A percentile compares a stretch with the other conserved stretches of the same genome.
These are phyloP conservation scores for Aporophyla nigra DNA, from an alignment of 2,888 invertebrate species.

Conservation along the genomic window DNA sequence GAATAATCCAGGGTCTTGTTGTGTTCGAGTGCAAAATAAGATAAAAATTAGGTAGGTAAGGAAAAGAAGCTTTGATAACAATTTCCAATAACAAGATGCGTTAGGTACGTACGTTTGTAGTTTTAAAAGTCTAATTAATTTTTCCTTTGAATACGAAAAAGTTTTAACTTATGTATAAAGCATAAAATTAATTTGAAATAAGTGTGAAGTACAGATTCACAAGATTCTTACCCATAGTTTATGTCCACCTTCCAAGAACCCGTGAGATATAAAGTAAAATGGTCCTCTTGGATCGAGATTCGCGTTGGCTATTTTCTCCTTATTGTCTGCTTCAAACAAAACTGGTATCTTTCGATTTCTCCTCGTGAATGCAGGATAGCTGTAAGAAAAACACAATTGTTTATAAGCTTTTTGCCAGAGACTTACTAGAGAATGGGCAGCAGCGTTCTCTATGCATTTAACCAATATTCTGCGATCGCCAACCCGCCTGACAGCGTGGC, in stretches of 20 bases:
- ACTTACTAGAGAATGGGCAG: too few species aligned
- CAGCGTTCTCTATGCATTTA: too few species aligned
- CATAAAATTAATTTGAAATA: neutral
- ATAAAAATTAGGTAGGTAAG: conserved; percentile 28
- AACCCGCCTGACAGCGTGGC: too few species aligned
- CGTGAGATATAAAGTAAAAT: conserved; percentile 95
- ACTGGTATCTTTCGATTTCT: conserved; percentile 92
- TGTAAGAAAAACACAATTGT: conserved; percentile 71
- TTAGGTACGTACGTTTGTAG: too few species aligned
- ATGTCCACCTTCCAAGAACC: conserved; percentile 96
- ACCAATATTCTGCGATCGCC: too few species aligned
- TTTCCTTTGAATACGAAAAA: neutral
- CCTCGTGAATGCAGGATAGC: conserved; percentile 88
- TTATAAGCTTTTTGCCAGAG: neutral
- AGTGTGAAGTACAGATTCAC: neutral
- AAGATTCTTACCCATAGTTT: conserved; percentile 93
- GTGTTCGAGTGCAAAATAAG: conserved; percentile 19
- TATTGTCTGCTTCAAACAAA: conserved; percentile 92
- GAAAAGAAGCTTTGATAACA: conserved; percentile 16
- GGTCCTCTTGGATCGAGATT: conserved; percentile 92
- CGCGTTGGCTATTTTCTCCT: conserved; percentile 91
- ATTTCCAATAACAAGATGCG: conserved; percentile 21
- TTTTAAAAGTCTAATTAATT: neutral
- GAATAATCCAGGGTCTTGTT: conserved; percentile 20
- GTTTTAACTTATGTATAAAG: neutral